Conservation (phyloP, 1,140 invertebrate species). For the Piezodorus guildinii region DNA sequence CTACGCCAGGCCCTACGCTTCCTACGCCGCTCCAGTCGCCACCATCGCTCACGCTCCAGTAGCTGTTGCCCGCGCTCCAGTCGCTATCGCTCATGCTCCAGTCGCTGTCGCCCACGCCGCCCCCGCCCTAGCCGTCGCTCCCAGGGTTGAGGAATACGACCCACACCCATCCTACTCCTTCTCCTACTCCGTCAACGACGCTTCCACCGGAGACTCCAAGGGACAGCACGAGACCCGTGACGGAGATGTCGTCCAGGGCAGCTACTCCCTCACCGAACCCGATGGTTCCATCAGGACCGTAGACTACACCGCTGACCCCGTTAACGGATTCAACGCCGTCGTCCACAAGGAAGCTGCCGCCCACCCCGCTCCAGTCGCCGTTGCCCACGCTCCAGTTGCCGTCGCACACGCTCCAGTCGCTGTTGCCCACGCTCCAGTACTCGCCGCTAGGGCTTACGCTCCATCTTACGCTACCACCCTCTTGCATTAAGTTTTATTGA, state of each 20-base stretch:
- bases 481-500: too few relatives aligned
- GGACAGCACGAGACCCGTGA: conserved; percentile 23
- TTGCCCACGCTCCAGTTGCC: conserved; percentile 29
- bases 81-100: neutral
- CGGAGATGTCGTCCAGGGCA: conserved; percentile 26
- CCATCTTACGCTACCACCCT: conserved; percentile 13
- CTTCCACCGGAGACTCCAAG: conserved; percentile 29
- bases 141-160: conserved; percentile 1
- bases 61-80: neutral
- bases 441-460: neutral
- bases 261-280: conserved; percentile 28
- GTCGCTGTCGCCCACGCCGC: conserved; percentile 2
- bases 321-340: conserved; percentile 32
- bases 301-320: conserved; percentile 31
- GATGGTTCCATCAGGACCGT: conserved; percentile 30
- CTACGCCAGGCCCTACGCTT: neutral
- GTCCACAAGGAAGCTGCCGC: conserved; percentile 5
- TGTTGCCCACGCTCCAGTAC: conserved; percentile 26
- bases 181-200: conserved; percentile 33
- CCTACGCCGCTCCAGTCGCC: neutral
- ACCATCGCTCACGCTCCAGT: neutral
- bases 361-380: neutral
- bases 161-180: conserved; percentile 30
- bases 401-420: conserved; percentile 21
- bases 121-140: neutral